phyloP scores from a whole-genome alignment of 2,888 invertebrate genomes.

The Ellobium chinense region DNA sequence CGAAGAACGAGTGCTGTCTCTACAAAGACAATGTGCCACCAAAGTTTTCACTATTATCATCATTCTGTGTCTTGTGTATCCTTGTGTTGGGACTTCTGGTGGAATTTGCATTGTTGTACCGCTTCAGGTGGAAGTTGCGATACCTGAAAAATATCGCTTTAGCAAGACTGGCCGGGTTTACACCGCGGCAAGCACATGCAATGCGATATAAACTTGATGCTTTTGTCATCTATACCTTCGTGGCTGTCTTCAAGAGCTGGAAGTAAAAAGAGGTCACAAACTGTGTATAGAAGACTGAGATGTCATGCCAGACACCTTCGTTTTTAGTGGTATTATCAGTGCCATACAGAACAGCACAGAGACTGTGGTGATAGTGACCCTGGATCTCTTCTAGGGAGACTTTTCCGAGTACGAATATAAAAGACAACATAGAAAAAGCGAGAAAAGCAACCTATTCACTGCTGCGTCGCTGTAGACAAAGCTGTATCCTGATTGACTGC shows the following conservation, averaged over 20 bases:
- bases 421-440: no score
- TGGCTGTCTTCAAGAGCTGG: not conserved
- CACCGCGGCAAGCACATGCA: not conserved
- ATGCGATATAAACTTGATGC: not conserved
- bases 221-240: not conserved
- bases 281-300: slow-evolving; percentile 20
- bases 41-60: not conserved
- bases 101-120: not conserved
- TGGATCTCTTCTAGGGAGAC: not conserved
- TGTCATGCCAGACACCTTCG: slow-evolving; percentile 17
- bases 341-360: slow-evolving; percentile 11
- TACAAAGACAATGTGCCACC: not conserved
- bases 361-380: slow-evolving; percentile 23
- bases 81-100: not conserved
- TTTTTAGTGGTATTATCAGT: not conserved
- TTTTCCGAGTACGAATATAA: slow-evolving; percentile 31
- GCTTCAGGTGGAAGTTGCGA: not conserved
- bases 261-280: slow-evolving; percentile 1
- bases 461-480: no score
- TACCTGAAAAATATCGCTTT: slow-evolving; percentile 3
- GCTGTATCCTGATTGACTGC: no score
- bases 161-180: not conserved
- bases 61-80: not conserved
- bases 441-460: no score
- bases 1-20: not conserved